Evolutionary conservation across 2,888 invertebrate species (phyloP), one percentile per base, ranked within the genome.

Genomic region (Napeogenes sylphis): DNA sequence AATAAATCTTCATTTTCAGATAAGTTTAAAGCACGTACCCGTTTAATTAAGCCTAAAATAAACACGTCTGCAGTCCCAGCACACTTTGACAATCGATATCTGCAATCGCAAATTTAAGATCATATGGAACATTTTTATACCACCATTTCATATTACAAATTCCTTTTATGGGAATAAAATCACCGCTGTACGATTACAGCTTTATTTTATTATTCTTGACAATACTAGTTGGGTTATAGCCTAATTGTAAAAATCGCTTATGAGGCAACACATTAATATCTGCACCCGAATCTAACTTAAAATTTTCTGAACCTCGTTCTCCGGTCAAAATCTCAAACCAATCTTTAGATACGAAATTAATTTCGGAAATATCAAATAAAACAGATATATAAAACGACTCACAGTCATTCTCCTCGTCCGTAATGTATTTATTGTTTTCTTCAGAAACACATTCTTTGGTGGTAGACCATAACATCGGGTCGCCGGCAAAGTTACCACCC

Each of bases 291-390:
- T 67, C 64, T 13, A 64, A 21, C 45, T 67, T 63, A 2, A 61
- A 65, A 65, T 32, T 59, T 58, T 60, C 51, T 32, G 42, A n/a
- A 35, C 46, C 63, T 46, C 33, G 30, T 33, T 64, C 6, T 63
- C 47, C 4, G 12, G 57, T 61, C 61, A 69, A 63, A 55, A 62
- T 56, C 63, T 63, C 53, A 69, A 59, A 63, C 57, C 59, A 59
- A 42, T 42, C 21, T 12, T 42, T 56, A 56, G 38, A 42, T 38
- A 56, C 10, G 32, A 38, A 4, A 4, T 30, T 57, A 13, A 57
- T 32, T 57, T 45, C 12, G n/a, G 4, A 45, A 45, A 42, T 33
- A 30, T 6, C 32, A 57, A 12, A 57, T 3, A 57, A 32, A 57
- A 8, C 46, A 4, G 21, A 21, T 21, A 21, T 21, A 21, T 21